These are phyloP conservation scores for Oenanthe melanoleuca DNA, from an alignment of 2,113 vertebrate genomes.

Conservation along the genomic window DNA sequence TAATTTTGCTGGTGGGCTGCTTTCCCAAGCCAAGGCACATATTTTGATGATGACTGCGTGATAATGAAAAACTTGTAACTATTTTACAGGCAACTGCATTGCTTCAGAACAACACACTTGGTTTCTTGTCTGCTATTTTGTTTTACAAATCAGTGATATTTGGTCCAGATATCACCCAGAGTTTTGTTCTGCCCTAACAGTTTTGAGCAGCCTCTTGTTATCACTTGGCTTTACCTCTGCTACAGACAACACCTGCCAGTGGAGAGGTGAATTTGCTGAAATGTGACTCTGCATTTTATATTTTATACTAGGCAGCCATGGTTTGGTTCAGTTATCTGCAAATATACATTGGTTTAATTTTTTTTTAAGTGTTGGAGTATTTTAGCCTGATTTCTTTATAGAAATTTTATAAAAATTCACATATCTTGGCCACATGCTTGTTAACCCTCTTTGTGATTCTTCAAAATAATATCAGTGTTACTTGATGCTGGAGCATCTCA, in stretches of 20 bases:
- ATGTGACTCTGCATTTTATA: neutral
- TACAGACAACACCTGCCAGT: neutral
- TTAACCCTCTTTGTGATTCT: neutral
- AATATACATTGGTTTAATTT: neutral
- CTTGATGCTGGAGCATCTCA: neutral
- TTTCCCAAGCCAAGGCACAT: neutral
- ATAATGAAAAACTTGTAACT: conserved; percentile 44
- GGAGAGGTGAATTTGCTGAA: neutral
- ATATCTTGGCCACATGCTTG: neutral
- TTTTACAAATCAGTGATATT: neutral
- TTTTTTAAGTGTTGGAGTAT: neutral
- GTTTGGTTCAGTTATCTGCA: neutral
- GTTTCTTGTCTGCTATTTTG: conserved; percentile 47
- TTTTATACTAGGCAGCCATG: neutral
- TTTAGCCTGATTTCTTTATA: neutral
- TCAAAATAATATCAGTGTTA: neutral
- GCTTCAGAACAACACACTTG: neutral
- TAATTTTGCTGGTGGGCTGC: neutral
- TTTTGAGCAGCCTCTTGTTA: neutral
- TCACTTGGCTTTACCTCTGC: neutral
- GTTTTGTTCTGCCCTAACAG: neutral
- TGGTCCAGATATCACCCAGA: neutral
- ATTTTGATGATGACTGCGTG: neutral
- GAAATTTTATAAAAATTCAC: neutral
- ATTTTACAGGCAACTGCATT: conserved; percentile 17